Evolutionary conservation across 2,113 vertebrate genomes (phyloP), one percentile per base, ranked within the genome.

Genomic region (Lophius piscatorius): DNA sequence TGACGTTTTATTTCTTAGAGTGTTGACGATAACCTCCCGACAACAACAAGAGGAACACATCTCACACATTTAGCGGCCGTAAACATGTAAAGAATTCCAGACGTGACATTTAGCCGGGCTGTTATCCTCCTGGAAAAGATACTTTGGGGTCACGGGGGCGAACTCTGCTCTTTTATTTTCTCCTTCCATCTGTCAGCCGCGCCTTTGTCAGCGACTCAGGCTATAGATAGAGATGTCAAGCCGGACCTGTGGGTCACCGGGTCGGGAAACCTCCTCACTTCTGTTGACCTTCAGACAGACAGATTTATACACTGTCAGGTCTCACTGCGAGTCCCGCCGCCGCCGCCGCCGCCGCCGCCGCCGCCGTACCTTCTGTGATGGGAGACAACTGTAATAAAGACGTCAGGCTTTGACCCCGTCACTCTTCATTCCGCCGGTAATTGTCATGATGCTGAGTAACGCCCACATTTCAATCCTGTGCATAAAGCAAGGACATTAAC

Each of bases 251-350:
- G 68, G 88, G 87, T 88, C 78, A 26, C 3, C 3, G 74, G 90
- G 86, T 89, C 73, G 59, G 18, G 59, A 69, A 80, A 78, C 80
- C 85, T 87, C 82, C 90, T 88, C 88, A 85, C 80, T 87, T 80
- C 61, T 63, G 86, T 91, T 92, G 90, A 92, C 90, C 92, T 89
- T 87, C 81, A 89, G 82, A 86, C 86, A 87, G 82, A 88, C 88
- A 80, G 81, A 91, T 91, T 89, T 88, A 89, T 90, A 67, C 82
- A 68, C 82, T 84, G 88, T 88, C 87, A 89, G 61, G 63, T 60
- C 70, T 63, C 23, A 20, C 20, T 22, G 45, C 11, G 40, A 54
- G 58, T 35, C 58, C 24, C 14, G 9, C 50, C 3, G 60, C 74
- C 33, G 48, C 74, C 29, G 21, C 39, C 9, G 5, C 9, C 39